Base-by-base conservation (phyloP, 2,113 vertebrate genomes). In the Todiramphus saurophagus region DNA sequence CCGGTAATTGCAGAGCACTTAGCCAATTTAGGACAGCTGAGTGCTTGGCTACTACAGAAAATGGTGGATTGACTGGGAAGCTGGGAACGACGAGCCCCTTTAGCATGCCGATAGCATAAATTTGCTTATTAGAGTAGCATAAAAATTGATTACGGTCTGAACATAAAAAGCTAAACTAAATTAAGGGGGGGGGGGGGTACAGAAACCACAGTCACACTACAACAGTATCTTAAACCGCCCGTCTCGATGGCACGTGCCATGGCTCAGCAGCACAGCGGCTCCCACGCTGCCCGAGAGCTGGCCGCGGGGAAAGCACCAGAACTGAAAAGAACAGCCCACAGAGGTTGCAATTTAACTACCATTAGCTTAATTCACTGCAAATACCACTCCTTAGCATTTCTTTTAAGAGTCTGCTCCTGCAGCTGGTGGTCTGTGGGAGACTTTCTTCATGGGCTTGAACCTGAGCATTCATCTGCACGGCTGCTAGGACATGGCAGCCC, bases 71-170 rank as follows among this genome's bases (percentile, higher is more conserved):
- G 94, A 92, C 87, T 58, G 67, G 70, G 82, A 96, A 94, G 70
- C 88, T 81, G 56, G 69, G 93, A 90, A 70, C 76, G 91, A 94
- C 70, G 90, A 93, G 91, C 77, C 86, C 81, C 89, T 93, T 95
- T 91, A 94, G 92, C 73, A 81, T 10, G 73, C 91, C 85, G 89
- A 96, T 91, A 77, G 89, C 89, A 94, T 87, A 94, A 76, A 94
- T 95, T 87, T 92, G 74, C 94, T 95, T 92, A 96, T 96, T 92
- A 89, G 92, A 97, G 85, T 75, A 69, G 88, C 95, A 97, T 95
- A 97, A 94, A 97, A 97, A 95, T 83, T 87, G 89, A 96, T 96
- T 96, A 94, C 28, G 83, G 92, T 87, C 86, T 89, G 96, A 96
- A 93, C 81, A 82, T 37, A 91, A 66, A 93, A 94, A 97, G 68